phyloP scores from a whole-genome alignment of 2,797 vertebrate genomes.

The Pygocentrus nattereri region DNA sequence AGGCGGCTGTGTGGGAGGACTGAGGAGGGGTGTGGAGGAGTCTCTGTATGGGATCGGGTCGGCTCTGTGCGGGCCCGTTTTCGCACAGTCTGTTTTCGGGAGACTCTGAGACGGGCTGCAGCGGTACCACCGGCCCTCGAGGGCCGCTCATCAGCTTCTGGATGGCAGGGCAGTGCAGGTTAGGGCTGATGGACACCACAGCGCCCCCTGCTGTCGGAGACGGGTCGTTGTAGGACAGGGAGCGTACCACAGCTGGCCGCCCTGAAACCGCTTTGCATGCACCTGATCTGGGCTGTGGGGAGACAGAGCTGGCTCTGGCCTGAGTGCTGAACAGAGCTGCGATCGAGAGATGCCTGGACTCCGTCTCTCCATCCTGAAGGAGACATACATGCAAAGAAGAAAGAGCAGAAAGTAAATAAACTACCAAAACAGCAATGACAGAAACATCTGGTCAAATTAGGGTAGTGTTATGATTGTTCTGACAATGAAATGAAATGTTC shows the following conservation, averaged over 20 bases:
- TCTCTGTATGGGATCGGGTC: conserved; percentile 65
- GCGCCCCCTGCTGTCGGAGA: conserved; percentile 58
- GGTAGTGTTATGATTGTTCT: no score
- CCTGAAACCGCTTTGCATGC: conserved; percentile 36
- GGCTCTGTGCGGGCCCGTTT: conserved; percentile 72
- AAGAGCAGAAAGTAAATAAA: neutral
- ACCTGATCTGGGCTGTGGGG: conserved; percentile 8
- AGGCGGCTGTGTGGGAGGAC: conserved; percentile 46
- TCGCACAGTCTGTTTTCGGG: conserved; percentile 83
- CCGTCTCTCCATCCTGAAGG: conserved; percentile 71
- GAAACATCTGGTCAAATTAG: no score
- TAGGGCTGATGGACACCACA: conserved; percentile 59
- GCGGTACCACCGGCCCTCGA: conserved; percentile 70
- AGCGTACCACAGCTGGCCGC: conserved; percentile 80
- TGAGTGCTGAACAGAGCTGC: conserved; percentile 86
- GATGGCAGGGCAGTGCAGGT: conserved; percentile 90
- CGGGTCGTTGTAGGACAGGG: conserved; percentile 85
- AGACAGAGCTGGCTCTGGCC: conserved; percentile 40
- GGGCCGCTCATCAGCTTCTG: conserved; percentile 91
- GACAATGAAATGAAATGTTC: no score
- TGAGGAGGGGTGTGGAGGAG: conserved; percentile 62
- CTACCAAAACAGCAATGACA: no score
- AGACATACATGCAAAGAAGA: conserved; percentile 3
- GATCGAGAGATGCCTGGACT: conserved; percentile 85
- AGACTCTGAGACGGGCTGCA: conserved; percentile 85